A percentile compares a stretch with the other conserved stretches of the same genome.
Evolutionary conservation across 1,140 invertebrate species (phyloP).

Genomic region (Callitettix versicolor): DNA sequence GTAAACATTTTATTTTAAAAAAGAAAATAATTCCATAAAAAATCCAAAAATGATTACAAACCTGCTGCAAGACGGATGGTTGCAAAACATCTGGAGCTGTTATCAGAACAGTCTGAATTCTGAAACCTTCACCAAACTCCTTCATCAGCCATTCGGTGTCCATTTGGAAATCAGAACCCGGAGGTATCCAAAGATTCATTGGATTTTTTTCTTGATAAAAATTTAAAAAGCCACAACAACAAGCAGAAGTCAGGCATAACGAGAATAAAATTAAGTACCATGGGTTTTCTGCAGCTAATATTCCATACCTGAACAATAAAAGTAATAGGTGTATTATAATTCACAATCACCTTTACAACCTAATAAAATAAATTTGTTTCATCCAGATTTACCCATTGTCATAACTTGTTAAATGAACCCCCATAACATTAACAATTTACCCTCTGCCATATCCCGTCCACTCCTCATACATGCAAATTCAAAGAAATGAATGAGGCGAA

Average conservation of each 20-base stretch:
- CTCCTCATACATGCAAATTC: too few species aligned
- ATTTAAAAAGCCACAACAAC: slow-evolving; percentile 41
- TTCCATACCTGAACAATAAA: slow-evolving; percentile 38
- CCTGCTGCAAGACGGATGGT: slow-evolving; percentile 38
- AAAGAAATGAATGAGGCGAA: too few species aligned
- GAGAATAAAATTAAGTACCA: slow-evolving; percentile 40
- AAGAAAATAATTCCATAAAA: too few species aligned
- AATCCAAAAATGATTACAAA: too few species aligned
- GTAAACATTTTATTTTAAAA: too few species aligned
- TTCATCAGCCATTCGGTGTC: slow-evolving; percentile 61
- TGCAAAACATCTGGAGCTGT: slow-evolving; percentile 54
- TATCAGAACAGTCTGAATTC: slow-evolving; percentile 48
- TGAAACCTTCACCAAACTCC: slow-evolving; percentile 50
- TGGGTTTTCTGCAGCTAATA: slow-evolving; percentile 38
- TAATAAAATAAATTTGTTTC: too few species aligned
- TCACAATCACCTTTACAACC: too few species aligned
- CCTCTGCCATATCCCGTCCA: too few species aligned
- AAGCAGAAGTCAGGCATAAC: slow-evolving; percentile 38
- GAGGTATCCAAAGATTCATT: slow-evolving; percentile 58
- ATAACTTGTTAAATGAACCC: too few species aligned
- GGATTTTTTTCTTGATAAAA: slow-evolving; percentile 55
- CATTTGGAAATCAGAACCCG: slow-evolving; percentile 50
- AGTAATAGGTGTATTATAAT: not conserved
- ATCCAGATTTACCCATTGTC: too few species aligned
- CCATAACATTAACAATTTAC: too few species aligned